Conservation (phyloP, 2,888 invertebrate genomes). For the Pseudoips prasinana region DNA sequence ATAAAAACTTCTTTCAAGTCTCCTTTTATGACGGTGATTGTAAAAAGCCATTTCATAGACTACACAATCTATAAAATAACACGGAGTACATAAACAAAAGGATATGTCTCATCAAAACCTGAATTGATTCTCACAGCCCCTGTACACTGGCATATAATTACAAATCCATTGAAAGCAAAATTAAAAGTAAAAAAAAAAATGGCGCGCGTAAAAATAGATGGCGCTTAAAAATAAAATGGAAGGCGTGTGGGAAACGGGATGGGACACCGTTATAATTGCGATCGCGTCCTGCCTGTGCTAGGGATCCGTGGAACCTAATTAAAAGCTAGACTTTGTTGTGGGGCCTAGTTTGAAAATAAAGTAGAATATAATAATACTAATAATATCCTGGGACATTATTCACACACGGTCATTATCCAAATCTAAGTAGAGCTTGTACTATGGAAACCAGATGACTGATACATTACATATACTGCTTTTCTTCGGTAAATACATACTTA, state of each 20-base stretch:
- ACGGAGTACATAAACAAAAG: conserved; percentile 7
- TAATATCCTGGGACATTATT: no score
- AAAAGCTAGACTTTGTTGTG: background rate
- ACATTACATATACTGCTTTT: no score
- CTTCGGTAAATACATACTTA: no score
- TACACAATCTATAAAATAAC: no score
- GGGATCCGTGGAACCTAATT: conserved; percentile 15
- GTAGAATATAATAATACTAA: no score
- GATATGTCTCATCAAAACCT: background rate
- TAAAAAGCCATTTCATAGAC: no score
- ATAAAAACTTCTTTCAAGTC: no score
- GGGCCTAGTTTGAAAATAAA: no score
- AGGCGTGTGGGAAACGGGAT: conserved; percentile 38
- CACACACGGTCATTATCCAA: no score
- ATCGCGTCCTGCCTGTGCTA: conserved; percentile 35
- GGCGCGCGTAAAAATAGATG: conserved; percentile 28
- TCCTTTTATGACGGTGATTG: no score
- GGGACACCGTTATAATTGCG: conserved; percentile 36
- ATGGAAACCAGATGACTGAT: no score
- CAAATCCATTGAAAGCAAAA: conserved; percentile 19
- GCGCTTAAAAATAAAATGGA: conserved; percentile 28
- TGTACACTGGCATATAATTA: conserved; percentile 14
- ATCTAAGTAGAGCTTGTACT: no score
- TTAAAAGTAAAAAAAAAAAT: conserved; percentile 19
- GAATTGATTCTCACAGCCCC: conserved; percentile 1